phyloP scores from a whole-genome alignment of 2,113 vertebrate species.

The Pardalotus punctatus region DNA sequence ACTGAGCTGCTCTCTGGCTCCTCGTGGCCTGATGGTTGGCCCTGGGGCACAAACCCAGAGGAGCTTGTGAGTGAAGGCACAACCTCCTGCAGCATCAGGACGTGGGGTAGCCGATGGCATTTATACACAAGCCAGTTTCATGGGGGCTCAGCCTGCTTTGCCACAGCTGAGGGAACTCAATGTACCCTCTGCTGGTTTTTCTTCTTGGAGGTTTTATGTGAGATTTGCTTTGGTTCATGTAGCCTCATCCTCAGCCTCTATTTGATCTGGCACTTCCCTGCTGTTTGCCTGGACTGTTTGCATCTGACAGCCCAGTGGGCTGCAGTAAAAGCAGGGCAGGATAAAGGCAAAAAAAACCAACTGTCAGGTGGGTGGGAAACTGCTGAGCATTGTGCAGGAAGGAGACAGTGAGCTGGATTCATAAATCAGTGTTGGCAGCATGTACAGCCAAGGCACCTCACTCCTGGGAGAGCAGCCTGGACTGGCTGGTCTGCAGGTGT shows the following conservation, averaged over 20 bases:
- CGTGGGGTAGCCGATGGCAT: rapidly evolving
- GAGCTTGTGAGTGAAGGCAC: neutral
- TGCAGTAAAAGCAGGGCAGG: neutral
- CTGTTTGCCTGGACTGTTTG: neutral
- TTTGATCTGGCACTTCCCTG: neutral
- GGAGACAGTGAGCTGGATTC: neutral
- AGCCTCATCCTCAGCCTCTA: neutral
- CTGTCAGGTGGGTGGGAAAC: neutral
- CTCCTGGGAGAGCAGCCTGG: rapidly evolving
- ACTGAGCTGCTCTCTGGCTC: neutral
- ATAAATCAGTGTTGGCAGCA: neutral
- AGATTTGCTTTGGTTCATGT: neutral
- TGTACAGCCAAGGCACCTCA: rapidly evolving
- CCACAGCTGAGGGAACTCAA: neutral
- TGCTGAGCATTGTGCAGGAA: neutral
- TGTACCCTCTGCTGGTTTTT: neutral
- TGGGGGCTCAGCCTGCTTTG: neutral
- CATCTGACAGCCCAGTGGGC: rapidly evolving
- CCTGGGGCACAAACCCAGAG: neutral
- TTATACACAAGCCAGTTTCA: neutral
- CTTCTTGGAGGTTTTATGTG: neutral
- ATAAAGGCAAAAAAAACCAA: neutral
- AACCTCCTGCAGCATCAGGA: neutral
- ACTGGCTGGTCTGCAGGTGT: rapidly evolving
- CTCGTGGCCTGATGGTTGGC: neutral